Conservation (phyloP, 2,797 vertebrate genomes). For the Macropodus opercularis region DNA sequence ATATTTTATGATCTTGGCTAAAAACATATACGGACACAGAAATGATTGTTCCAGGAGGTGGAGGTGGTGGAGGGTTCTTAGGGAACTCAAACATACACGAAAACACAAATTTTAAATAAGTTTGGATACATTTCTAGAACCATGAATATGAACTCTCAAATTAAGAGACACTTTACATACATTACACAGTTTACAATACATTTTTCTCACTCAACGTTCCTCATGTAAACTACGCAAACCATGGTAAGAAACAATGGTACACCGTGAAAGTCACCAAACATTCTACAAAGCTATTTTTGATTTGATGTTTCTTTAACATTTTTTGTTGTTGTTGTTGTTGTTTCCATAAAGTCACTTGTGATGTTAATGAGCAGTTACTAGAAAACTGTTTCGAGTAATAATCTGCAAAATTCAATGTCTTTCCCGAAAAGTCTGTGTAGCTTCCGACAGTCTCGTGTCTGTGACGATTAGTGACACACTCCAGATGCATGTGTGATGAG, state of each 20-base stretch:
- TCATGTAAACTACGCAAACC: constrained; percentile 79
- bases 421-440: constrained; percentile 41
- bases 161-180: constrained; percentile 80
- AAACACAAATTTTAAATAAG: constrained; percentile 77
- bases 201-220: constrained; percentile 71
- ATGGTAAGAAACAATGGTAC: constrained; percentile 70
- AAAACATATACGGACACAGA: constrained; percentile 8
- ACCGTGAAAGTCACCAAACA: constrained; percentile 73
- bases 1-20: constrained; percentile 40
- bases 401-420: constrained; percentile 25
- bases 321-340: constrained; percentile 20
- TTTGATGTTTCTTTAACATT: constrained; percentile 60
- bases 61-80: constrained; percentile 24
- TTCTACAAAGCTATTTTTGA: constrained; percentile 74
- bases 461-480: constrained; percentile 59
- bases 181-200: constrained; percentile 78
- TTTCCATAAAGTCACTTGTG: constrained; percentile 71
- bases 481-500: constrained; percentile 70
- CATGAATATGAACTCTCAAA: constrained; percentile 77
- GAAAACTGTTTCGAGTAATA: constrained; percentile 7
- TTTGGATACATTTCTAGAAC: constrained; percentile 77
- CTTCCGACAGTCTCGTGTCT: constrained; percentile 40
- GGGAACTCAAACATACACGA: constrained; percentile 61
- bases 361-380: constrained; percentile 43
- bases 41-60: constrained; percentile 44